Percentiles rank a stretch among this genome's conserved stretches.
Evolutionary conservation across 2,888 invertebrate genomes (phyloP).

Genomic region (Tupiocoris notatus): DNA sequence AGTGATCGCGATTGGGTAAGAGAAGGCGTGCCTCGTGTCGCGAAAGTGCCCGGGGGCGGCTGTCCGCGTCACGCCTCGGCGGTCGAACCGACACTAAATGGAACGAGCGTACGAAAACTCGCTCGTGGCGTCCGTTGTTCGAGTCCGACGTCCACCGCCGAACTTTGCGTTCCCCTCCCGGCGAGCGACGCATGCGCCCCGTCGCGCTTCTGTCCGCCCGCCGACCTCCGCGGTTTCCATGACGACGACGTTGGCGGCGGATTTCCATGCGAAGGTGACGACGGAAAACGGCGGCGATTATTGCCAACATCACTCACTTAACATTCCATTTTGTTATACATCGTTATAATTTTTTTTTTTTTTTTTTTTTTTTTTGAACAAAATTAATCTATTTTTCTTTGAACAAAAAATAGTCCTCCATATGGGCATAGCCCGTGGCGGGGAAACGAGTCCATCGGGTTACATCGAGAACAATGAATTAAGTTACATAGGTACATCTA

Average conservation of each 20-base stretch:
- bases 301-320: no score
- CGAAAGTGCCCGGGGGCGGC: background rate
- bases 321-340: no score
- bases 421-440: no score
- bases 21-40: background rate
- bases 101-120: background rate
- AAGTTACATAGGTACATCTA: no score
- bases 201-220: background rate
- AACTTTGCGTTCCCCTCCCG: background rate
- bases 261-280: background rate
- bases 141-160: background rate
- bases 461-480: no score
- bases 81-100: slow-evolving; percentile 23
- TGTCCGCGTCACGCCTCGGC: background rate
- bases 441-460: no score
- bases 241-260: background rate
- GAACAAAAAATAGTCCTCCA: no score
- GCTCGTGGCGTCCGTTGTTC: background rate
- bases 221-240: background rate
- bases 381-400: no score
- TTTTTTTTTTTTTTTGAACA: no score
- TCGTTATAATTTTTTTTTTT: no score
- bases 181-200: background rate
- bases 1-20: background rate
- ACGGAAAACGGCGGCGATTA: background rate